Conservation (phyloP, 2,113 vertebrate genomes). For the Periophthalmodon schlosseri region DNA sequence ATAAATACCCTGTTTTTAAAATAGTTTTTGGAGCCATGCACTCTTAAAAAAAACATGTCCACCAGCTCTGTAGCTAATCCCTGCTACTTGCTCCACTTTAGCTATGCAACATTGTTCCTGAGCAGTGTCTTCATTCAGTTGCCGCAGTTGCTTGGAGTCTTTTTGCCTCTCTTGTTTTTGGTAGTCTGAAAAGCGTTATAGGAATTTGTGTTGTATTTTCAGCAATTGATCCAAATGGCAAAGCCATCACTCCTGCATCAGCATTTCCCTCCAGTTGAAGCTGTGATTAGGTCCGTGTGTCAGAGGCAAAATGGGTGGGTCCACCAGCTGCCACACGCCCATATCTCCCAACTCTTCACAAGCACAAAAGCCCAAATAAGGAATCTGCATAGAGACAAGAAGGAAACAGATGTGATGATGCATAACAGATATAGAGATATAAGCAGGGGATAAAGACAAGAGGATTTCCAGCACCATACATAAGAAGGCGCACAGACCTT, state of each 20-base stretch:
- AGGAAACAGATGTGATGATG: conserved; percentile 30
- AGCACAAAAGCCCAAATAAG: conserved; percentile 96
- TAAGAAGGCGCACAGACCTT: conserved; percentile 81
- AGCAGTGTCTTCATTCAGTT: conserved; percentile 49
- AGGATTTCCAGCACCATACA: not conserved
- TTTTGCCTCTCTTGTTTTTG: conserved; percentile 37
- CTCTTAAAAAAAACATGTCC: conserved; percentile 8
- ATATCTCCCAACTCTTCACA: conserved; percentile 95
- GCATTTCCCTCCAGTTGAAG: conserved; percentile 98
- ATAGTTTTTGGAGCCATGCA: conserved; percentile 23
- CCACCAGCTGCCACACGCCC: conserved; percentile 94
- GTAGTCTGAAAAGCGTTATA: conserved; percentile 43
- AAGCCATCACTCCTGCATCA: conserved; percentile 84
- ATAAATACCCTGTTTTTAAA: conserved; percentile 30
- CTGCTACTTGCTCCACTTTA: conserved; percentile 25
- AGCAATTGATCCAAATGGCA: conserved; percentile 45
- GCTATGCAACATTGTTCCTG: conserved; percentile 47
- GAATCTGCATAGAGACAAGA: conserved; percentile 81
- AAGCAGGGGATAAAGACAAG: conserved; percentile 16
- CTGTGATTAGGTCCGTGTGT: conserved; percentile 97
- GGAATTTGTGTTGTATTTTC: conserved; percentile 45
- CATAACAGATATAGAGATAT: not conserved
- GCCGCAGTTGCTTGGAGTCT: conserved; percentile 41
- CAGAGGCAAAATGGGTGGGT: conserved; percentile 95
- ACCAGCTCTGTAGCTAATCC: conserved; percentile 19